Base-by-base conservation (phyloP, 1,140 invertebrate species). In the Dreissena rostriformis region DNA sequence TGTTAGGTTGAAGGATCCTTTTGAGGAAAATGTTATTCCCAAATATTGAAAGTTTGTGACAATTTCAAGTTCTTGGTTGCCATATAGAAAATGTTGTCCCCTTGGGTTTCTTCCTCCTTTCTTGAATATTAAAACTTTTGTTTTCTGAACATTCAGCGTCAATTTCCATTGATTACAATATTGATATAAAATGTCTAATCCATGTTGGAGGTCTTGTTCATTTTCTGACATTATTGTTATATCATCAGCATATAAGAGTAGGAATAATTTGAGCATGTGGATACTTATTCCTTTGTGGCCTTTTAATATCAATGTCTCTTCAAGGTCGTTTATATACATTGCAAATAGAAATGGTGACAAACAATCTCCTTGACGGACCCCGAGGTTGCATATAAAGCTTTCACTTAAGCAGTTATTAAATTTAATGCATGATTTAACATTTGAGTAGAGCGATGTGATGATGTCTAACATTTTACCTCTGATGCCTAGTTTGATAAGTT, bases 321-420 rank as follows among this genome's bases (percentile, higher is more conserved):
- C 63, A n/a, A 73, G 68, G 53, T 74, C 61, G 63, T 81, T 85
- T n/a, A 85, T 26, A 66, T n/a, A 74, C 70, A 65, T 70, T 19
- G 71, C 63, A 73, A 72, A 82, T 7, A 73, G 55, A 74, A 73
- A 73, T 15, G 71, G 79, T 11, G 79, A 74, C 26, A 73, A 82
- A 82, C 70, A 57, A 55, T 74, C 70, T 17, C 80, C 72, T 63
- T 74, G 80, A 67, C 63, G 65, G 15, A 75, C 72, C 11, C 22
- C 70, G 61, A 65, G 51, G 14, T 19, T 65, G 49, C 57, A 76
- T 29, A 29, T 26, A 49, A 76, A 76, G 19, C 57, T 29, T 4
- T 76, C 57, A 61, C 66, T 76, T 76, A 74, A 74, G 24, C 57
- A 11, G 24, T 74, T 74, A 55, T 55, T 22, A 7, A 49, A 55